Percentiles rank a stretch among this genome's conserved stretches.
phyloP scores from a whole-genome alignment of 2,797 vertebrate genomes.

The Chrosomus eos region DNA sequence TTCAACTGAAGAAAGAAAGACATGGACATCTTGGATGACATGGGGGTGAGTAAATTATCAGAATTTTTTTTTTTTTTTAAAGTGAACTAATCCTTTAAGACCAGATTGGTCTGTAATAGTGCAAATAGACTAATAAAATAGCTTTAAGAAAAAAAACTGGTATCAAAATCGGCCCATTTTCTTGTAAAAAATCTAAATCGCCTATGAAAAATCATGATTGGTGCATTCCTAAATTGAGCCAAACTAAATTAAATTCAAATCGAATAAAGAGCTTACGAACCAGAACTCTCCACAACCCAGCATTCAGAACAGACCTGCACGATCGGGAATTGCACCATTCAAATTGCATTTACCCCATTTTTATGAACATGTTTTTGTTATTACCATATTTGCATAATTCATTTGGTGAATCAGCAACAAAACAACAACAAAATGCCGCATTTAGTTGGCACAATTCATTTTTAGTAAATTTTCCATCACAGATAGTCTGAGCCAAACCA shows the following conservation, averaged over 20 bases:
- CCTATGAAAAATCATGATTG: neutral
- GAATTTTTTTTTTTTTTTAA: too few species aligned
- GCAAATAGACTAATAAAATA: too few species aligned
- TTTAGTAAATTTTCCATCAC: neutral
- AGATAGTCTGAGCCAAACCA: neutral
- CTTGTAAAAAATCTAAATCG: too few species aligned
- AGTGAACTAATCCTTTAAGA: too few species aligned
- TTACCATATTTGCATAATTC: neutral
- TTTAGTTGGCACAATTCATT: neutral
- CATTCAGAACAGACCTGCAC: neutral
- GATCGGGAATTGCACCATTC: neutral
- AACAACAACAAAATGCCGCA: neutral
- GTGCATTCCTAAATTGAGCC: neutral
- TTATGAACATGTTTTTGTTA: too few species aligned
- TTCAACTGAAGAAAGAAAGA: too few species aligned
- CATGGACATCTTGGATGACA: too few species aligned
- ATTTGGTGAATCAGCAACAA: neutral
- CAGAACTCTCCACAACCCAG: too few species aligned
- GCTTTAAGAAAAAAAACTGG: too few species aligned
- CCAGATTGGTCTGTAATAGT: too few species aligned
- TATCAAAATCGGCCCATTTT: too few species aligned
- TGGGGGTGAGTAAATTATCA: too few species aligned
- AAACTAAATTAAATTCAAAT: neutral
- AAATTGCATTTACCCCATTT: neutral
- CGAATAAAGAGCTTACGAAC: neutral